Conservation (phyloP, 2,888 invertebrate species). For the Ochropleura plecta region DNA sequence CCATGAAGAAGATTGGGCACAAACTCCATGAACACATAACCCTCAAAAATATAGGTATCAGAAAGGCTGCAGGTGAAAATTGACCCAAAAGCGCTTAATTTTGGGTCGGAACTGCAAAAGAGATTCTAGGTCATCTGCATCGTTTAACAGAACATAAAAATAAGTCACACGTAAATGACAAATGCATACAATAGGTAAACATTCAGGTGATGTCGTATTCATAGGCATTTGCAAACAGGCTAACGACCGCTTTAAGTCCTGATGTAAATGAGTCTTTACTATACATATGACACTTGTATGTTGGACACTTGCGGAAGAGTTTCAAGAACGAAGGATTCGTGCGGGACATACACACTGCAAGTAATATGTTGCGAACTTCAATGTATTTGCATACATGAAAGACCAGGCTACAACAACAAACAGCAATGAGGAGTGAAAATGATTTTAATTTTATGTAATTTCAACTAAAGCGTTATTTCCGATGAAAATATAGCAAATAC, state of each 20-base stretch:
- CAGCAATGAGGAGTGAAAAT: neutral
- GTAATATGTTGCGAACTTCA: conserved; percentile 22
- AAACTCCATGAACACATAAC: too few species aligned
- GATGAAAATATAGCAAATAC: too few species aligned
- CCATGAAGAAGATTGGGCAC: too few species aligned
- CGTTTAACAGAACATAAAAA: conserved; percentile 16
- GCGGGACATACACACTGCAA: conserved; percentile 37
- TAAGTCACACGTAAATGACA: conserved; percentile 2
- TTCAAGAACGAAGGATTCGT: conserved; percentile 51
- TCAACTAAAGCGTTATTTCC: too few species aligned
- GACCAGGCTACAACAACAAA: neutral
- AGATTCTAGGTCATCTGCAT: conserved; percentile 4
- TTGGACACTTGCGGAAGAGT: conserved; percentile 55
- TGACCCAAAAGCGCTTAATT: neutral
- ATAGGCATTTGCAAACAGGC: conserved; percentile 55
- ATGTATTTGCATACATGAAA: conserved; percentile 4
- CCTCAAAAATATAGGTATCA: neutral
- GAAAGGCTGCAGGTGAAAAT: neutral
- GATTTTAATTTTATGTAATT: neutral
- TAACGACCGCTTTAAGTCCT: conserved; percentile 54
- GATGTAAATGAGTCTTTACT: conserved; percentile 49
- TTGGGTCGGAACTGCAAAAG: too few species aligned
- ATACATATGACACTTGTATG: conserved; percentile 38
- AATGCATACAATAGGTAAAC: conserved; percentile 24
- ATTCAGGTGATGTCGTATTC: conserved; percentile 35